Conservation (phyloP, 1,140 invertebrate species). For the Cydia strobilella region DNA sequence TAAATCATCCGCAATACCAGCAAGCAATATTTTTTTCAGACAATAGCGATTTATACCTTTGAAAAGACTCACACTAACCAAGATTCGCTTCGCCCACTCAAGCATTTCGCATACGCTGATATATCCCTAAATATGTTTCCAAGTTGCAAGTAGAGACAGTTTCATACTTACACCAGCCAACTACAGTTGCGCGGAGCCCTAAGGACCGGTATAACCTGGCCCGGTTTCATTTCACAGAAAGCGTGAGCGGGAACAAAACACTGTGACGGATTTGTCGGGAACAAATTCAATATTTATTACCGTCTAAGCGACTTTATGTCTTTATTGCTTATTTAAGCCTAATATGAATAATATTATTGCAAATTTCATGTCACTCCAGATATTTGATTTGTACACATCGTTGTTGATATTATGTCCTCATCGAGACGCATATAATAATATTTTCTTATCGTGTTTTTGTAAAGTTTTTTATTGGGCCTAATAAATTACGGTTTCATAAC, state of each 20-base stretch:
- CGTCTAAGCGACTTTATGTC: constrained; percentile 36
- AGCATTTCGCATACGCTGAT: neutral
- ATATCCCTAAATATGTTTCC: neutral
- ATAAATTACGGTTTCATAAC: too few species aligned
- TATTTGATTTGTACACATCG: constrained; percentile 21
- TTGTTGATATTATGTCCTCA: neutral
- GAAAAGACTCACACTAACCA: neutral
- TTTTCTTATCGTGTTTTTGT: neutral
- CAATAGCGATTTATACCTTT: too few species aligned
- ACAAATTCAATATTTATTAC: constrained; percentile 50
- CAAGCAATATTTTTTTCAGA: too few species aligned
- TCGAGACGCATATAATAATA: too few species aligned
- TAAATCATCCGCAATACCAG: too few species aligned
- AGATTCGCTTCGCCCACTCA: neutral
- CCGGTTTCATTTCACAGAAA: constrained; percentile 48
- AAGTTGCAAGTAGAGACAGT: constrained; percentile 9
- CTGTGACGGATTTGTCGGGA: constrained; percentile 45
- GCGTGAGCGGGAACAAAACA: constrained; percentile 45
- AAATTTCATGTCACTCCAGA: constrained; percentile 16
- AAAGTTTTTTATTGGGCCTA: neutral
- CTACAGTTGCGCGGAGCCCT: constrained; percentile 29
- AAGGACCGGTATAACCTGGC: constrained; percentile 45
- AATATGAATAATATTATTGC: constrained; percentile 27
- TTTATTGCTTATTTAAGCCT: constrained; percentile 43
- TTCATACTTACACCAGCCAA: constrained; percentile 26